Evolutionary conservation across 2,797 vertebrate species (phyloP).

Genomic region (Holocentrus rufus): DNA sequence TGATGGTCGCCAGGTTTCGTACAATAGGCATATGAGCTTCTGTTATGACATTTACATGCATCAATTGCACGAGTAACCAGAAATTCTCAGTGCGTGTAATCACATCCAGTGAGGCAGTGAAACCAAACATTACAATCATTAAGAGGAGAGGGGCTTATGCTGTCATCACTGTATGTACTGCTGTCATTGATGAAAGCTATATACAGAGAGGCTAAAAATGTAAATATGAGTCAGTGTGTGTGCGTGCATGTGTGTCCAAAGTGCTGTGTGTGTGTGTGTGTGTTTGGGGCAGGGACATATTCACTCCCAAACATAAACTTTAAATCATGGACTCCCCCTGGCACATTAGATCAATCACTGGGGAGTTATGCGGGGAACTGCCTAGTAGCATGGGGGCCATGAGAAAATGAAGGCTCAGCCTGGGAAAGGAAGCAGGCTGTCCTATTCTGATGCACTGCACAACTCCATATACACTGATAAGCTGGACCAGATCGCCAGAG

Average conservation of each 20-base stretch:
- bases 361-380: conserved; percentile 34
- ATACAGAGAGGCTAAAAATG: not conserved
- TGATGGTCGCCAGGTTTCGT: too few species aligned
- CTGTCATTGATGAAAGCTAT: not conserved
- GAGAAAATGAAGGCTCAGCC: conserved; percentile 64
- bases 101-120: not conserved
- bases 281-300: not conserved
- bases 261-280: not conserved
- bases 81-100: too few species aligned
- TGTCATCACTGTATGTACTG: not conserved
- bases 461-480: conserved; percentile 75
- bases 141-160: not conserved
- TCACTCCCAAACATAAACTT: not conserved
- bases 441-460: conserved; percentile 64
- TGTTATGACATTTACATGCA: too few species aligned
- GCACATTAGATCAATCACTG: conserved; percentile 33
- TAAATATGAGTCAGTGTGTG: too few species aligned
- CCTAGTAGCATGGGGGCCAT: conserved; percentile 51
- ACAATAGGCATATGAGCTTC: too few species aligned
- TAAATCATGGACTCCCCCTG: conserved; percentile 25
- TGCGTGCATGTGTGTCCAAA: conserved; percentile 19
- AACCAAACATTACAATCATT: not conserved
- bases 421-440: conserved; percentile 83
- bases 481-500: conserved; percentile 56
- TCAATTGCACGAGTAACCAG: too few species aligned